Conservation (phyloP, 2,888 invertebrate species). For the Teleiodes luculella region DNA sequence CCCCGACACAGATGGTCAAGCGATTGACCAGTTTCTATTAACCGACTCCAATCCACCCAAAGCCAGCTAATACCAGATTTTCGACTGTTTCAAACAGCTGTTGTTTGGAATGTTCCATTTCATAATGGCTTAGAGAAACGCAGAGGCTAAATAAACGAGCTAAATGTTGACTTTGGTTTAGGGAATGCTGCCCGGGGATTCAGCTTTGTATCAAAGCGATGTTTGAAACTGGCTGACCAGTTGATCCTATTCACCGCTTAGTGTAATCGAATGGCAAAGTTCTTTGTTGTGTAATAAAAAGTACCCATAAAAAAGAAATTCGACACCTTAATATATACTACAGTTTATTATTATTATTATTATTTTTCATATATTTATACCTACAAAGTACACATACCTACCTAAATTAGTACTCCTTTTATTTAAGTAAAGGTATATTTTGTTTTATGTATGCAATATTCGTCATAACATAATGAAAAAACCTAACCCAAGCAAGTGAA, state of each 20-base stretch:
- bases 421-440: too few species aligned
- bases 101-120: slow-evolving; percentile 20
- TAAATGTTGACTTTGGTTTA: neutral
- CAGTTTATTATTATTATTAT: too few species aligned
- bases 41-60: slow-evolving; percentile 39
- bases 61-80: slow-evolving; percentile 46
- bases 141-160: slow-evolving; percentile 4
- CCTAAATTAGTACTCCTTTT: too few species aligned
- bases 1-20: slow-evolving; percentile 62
- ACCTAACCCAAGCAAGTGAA: too few species aligned
- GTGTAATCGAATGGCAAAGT: neutral
- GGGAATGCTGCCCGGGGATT: neutral
- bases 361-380: too few species aligned
- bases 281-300: neutral
- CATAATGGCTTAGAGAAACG: slow-evolving; percentile 12
- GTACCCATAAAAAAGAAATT: too few species aligned
- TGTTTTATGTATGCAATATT: too few species aligned
- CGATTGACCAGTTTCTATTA: slow-evolving; percentile 62
- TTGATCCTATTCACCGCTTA: neutral
- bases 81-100: slow-evolving; percentile 32
- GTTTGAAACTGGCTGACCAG: neutral
- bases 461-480: too few species aligned
- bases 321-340: too few species aligned
- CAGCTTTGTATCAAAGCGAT: neutral
- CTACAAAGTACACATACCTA: too few species aligned